Conservation (phyloP, 2,888 invertebrate species). For the Erannis defoliaria region DNA sequence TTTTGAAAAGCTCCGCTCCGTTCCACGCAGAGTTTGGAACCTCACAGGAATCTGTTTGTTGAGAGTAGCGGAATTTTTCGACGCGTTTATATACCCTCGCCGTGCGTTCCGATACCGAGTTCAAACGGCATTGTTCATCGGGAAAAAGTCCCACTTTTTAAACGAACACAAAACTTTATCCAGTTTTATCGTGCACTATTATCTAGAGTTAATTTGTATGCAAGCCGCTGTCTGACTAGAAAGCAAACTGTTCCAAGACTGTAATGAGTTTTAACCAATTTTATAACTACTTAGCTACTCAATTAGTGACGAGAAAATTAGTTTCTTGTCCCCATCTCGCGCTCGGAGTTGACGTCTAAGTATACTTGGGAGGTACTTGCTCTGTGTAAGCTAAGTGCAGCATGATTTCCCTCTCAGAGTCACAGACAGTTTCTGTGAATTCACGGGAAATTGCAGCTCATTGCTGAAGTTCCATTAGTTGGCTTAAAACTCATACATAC, state of each 20-base stretch:
- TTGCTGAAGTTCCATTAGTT: slow-evolving; percentile 13
- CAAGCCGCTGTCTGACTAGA: slow-evolving; percentile 38
- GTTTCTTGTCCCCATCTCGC: slow-evolving; percentile 46
- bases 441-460: slow-evolving; percentile 14
- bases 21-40: slow-evolving; percentile 37
- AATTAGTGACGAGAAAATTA: slow-evolving; percentile 61
- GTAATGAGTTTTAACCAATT: slow-evolving; percentile 69
- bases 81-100: slow-evolving; percentile 21
- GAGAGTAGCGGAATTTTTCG: slow-evolving; percentile 36
- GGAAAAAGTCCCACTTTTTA: slow-evolving; percentile 4
- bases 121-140: slow-evolving; percentile 22
- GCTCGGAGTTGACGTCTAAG: slow-evolving; percentile 28
- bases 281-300: slow-evolving; percentile 55
- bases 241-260: slow-evolving; percentile 46
- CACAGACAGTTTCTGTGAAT: slow-evolving; percentile 10
- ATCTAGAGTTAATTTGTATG: slow-evolving; percentile 32
- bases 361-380: slow-evolving; percentile 6
- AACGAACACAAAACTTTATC: slow-evolving; percentile 4
- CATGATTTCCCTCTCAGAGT: slow-evolving; percentile 18
- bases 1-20: slow-evolving; percentile 54
- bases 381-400: slow-evolving; percentile 25
- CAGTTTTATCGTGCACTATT: slow-evolving; percentile 17
- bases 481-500: slow-evolving; percentile 2
- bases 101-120: slow-evolving; percentile 25
- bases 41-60: slow-evolving; percentile 45